Base-by-base conservation (phyloP, 2,888 invertebrate genomes). In the Phengaris arion region DNA sequence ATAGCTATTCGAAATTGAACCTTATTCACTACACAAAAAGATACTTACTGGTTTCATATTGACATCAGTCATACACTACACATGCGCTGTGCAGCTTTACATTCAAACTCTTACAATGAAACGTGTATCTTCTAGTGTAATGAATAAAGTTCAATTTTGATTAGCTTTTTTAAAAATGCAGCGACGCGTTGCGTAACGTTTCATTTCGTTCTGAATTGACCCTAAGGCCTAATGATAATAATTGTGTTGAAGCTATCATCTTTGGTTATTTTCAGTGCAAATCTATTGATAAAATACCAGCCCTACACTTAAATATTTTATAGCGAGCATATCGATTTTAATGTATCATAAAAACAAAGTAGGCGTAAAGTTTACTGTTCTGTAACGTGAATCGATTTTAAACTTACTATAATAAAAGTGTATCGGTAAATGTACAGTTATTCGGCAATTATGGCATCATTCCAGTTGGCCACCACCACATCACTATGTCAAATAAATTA, bases 401-500 rank as follows among this genome's bases (percentile, higher is more conserved):
- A 51, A 48, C 15, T 70, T 70, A 51, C 48, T 64, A 64, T 64
- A 64, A 22, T 64, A 74, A 74, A 74, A 74, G 52, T 74, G 46
- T 74, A 64, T 57, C 59, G 59, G 48, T 59, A 48, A 55, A 59
- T 22, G 13, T 64, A 64, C 13, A 51, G 9, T 75, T 76, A 78
- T 78, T 77, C 75, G 74, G 74, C 77, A 79, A 83, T 83, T 83
- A 87, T 90, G 91, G 91, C 90, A 86, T 79, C 80, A 85, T 87
- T 90, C 91, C 91, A 91, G 89, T 83, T 83, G 81, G 82, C 83
- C 86, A 35, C 35, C 85, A 79, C 82, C 79, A 82, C 79, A 77
- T 82, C 79, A 82, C 81, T 79, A 81, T 85, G 86, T 87, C 86
- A 82, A 84, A 89, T 89, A 89, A 89, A 88, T 89, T 87, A 87